A percentile compares a stretch with the other conserved stretches of the same genome.
These are phyloP conservation scores for Myrmecophaga tridactyla DNA, from an alignment of 2,113 vertebrate genomes.

Conservation along the genomic window DNA sequence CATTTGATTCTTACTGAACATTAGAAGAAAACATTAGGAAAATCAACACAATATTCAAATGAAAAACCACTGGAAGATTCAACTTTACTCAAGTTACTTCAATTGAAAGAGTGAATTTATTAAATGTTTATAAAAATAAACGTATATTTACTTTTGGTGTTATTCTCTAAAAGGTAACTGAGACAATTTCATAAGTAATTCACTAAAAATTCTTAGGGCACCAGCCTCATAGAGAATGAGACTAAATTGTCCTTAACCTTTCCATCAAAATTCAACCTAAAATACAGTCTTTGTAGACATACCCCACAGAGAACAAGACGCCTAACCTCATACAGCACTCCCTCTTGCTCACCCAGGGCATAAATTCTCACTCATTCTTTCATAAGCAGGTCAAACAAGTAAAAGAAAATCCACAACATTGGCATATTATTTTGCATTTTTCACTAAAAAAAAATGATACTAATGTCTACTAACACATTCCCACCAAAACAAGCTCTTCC, in stretches of 20 bases:
- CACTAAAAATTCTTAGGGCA: neutral
- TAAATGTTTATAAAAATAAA: no score
- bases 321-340: accelerated
- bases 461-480: neutral
- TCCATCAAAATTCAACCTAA: accelerated
- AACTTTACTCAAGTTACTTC: no score
- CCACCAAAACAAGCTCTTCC: neutral
- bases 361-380: no score
- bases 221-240: accelerated
- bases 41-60: accelerated
- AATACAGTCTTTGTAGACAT: no score
- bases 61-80: neutral
- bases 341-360: neutral
- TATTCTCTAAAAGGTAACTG: neutral
- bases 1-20: neutral
- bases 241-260: neutral
- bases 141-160: accelerated
- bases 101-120: accelerated
- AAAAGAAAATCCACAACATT: accelerated
- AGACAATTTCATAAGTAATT: neutral
- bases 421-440: accelerated
- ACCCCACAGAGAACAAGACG: no score
- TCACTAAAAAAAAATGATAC: no score
- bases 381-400: neutral
- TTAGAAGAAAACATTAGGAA: neutral